phyloP scores from a whole-genome alignment of 2,797 vertebrate species.

The Channa striata region DNA sequence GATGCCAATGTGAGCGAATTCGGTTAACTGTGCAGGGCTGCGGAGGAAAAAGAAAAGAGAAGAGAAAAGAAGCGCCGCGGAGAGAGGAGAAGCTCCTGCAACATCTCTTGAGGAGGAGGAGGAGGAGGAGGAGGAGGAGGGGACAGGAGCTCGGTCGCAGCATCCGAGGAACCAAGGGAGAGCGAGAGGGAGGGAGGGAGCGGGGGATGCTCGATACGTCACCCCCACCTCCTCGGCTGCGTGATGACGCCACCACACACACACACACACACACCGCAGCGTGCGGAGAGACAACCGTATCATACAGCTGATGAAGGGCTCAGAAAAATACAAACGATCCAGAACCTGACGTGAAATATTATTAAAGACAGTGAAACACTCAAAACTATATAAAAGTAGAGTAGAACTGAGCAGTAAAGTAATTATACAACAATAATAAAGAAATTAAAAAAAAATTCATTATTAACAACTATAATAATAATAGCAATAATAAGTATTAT shows the following conservation, averaged over 20 bases:
- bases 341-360: too few relatives aligned
- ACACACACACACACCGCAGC: constrained; percentile 51
- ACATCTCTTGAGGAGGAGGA: constrained; percentile 73
- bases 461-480: too few relatives aligned
- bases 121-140: constrained; percentile 52
- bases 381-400: too few relatives aligned
- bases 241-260: constrained; percentile 69
- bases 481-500: too few relatives aligned
- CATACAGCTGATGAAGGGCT: too few relatives aligned
- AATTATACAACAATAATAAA: too few relatives aligned
- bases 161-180: constrained; percentile 77
- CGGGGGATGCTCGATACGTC: constrained; percentile 49
- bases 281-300: neutral
- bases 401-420: too few relatives aligned
- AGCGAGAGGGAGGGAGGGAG: constrained; percentile 24
- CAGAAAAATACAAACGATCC: too few relatives aligned
- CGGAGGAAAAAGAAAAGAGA: constrained; percentile 38
- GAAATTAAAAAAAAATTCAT: too few relatives aligned
- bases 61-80: constrained; percentile 51
- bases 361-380: too few relatives aligned
- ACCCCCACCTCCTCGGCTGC: constrained; percentile 48
- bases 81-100: constrained; percentile 72
- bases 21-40: constrained; percentile 34
- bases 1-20: constrained; percentile 42
- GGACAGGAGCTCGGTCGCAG: constrained; percentile 82